phyloP scores from a whole-genome alignment of 2,888 invertebrate species.

The Erannis defoliaria region DNA sequence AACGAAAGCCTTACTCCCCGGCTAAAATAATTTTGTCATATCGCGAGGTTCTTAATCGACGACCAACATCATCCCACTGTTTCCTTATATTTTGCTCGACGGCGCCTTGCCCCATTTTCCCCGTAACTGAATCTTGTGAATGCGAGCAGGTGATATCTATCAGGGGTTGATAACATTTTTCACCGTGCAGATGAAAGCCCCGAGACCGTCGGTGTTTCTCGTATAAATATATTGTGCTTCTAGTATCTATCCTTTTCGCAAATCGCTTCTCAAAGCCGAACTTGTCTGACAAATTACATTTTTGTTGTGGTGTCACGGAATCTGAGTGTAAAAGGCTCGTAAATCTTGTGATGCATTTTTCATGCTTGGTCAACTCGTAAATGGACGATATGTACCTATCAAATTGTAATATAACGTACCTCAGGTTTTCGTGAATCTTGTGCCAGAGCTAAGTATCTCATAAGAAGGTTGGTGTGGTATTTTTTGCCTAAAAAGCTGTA shows the following conservation, averaged over 20 bases:
- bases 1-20: too few relatives aligned
- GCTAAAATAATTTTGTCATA: neutral
- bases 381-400: conserved; percentile 56
- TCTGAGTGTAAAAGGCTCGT: conserved; percentile 66
- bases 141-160: conserved; percentile 34
- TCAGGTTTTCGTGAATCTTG: conserved; percentile 14
- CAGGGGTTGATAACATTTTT: conserved; percentile 37
- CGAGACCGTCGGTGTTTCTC: conserved; percentile 27
- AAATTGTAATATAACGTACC: conserved; percentile 37
- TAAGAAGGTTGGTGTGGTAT: too few relatives aligned
- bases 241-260: conserved; percentile 52
- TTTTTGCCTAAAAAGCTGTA: too few relatives aligned
- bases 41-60: neutral
- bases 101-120: conserved; percentile 1
- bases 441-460: too few relatives aligned
- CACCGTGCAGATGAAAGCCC: conserved; percentile 37
- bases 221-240: conserved; percentile 39
- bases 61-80: neutral
- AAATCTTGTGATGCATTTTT: conserved; percentile 72
- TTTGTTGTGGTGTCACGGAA: conserved; percentile 64
- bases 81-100: conserved; percentile 1
- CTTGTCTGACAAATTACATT: conserved; percentile 67
- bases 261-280: conserved; percentile 54
- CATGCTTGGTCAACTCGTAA: conserved; percentile 68
- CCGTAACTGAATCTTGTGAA: conserved; percentile 21